Conservation (phyloP, 2,797 vertebrate genomes). For the Ctenochaetus hawaiiensis region DNA sequence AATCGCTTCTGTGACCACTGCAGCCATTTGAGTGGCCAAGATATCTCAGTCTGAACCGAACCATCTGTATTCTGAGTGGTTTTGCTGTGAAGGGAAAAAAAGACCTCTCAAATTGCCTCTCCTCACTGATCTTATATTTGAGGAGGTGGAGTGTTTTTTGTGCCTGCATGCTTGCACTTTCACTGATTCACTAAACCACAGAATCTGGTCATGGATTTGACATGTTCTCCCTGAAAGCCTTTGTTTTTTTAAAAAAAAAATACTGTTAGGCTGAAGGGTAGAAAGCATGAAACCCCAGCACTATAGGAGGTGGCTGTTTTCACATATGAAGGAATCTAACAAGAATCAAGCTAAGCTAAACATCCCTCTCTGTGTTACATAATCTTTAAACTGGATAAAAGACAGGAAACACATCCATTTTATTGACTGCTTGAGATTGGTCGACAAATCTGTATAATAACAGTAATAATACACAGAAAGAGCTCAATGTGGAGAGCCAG, state of each 20-base stretch:
- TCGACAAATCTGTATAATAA: conserved; percentile 29
- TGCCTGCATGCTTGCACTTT: conserved; percentile 19
- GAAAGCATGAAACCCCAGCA: conserved; percentile 17
- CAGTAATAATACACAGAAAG: conserved; percentile 4
- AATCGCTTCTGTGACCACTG: conserved; percentile 44
- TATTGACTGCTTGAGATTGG: neutral
- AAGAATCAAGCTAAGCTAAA: neutral
- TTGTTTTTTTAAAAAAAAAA: conserved; percentile 39
- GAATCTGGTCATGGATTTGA: conserved; percentile 47
- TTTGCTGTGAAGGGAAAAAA: neutral
- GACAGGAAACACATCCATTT: neutral
- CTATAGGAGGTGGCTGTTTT: neutral
- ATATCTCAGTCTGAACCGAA: neutral
- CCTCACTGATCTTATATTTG: conserved; percentile 17
- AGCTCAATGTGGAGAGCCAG: conserved; percentile 30
- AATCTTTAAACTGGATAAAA: neutral
- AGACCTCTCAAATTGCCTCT: neutral
- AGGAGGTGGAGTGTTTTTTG: conserved; percentile 25
- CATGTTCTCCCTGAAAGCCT: conserved; percentile 14
- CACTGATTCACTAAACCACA: conserved; percentile 37
- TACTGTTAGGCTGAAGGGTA: conserved; percentile 37
- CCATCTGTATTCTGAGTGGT: neutral
- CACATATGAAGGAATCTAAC: conserved; percentile 1
- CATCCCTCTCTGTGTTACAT: neutral
- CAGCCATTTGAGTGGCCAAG: neutral